Base-by-base conservation (phyloP, 2,888 invertebrate species). In the Ochropleura plecta region DNA sequence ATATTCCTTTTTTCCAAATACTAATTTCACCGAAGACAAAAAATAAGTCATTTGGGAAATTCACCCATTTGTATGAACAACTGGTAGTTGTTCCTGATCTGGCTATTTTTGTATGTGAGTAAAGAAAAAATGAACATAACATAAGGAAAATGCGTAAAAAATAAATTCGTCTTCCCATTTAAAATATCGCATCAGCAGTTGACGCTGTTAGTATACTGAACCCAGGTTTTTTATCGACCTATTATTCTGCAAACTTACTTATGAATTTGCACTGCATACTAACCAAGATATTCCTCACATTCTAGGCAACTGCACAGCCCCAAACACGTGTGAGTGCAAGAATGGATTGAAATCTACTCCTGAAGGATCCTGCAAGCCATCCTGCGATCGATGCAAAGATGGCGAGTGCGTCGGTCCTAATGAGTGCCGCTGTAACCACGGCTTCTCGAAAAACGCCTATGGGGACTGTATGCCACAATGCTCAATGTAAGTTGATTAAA, bases 261-360 rank as follows among this genome's bases (percentile, higher is more conserved):
- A 5, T 12, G 10, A 18, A 40, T 18, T 42, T 60, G 42, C 18
- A 42, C 16, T 16, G 40, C 0, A 40, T 7, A 16, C 59, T 65
- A 63, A 14, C 8, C 4, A 42, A 42, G 14, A 49, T 20, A 42
- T 5, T 65, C 14, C 30, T 42, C 10, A 18, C 2, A 3, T 40
- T 73, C 18, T 49, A 83, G 95, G 96, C 3, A 96, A 96, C 60
- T 98, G 98, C 85, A 95, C 97, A 18, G 91, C 93, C 0, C 95
- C 95, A 1, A 97, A 97, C 86, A 93, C 92, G 3, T 98, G 98
- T 87, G 90, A 95, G n/a, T 98, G 98, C 88, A 95, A 94, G 76
- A 80, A 94, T 82, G 97, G 97, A 14, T 97, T 94, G 86, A 91
- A 92, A 63, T 75, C 93, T 0, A 94, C 95, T 10, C 86, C 92